Evolutionary conservation across 2,113 vertebrate genomes (phyloP).

Genomic region (Antidorcas marsupialis): DNA sequence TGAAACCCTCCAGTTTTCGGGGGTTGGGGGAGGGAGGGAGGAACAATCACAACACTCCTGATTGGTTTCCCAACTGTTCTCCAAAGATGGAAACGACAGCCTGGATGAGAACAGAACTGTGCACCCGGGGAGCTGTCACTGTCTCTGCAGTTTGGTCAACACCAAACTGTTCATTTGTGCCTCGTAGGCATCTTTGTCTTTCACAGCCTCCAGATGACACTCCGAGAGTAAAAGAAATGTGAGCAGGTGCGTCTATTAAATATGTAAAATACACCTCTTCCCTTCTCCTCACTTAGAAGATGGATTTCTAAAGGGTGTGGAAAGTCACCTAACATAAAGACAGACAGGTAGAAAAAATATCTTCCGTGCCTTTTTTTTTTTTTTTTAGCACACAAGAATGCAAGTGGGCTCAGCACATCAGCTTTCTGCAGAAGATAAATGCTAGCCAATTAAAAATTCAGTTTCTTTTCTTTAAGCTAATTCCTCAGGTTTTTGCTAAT

Average conservation of each 20-base stretch:
- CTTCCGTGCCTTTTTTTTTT: background rate
- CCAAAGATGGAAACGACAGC: background rate
- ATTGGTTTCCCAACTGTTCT: background rate
- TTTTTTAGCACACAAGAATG: constrained; percentile 4
- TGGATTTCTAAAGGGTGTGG: constrained; percentile 15
- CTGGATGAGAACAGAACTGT: background rate
- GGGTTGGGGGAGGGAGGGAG: no score
- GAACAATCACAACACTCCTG: background rate
- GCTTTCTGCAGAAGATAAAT: constrained; percentile 52
- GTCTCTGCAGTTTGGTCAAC: constrained; percentile 27
- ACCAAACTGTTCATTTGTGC: constrained; percentile 42
- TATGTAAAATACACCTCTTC: constrained; percentile 59
- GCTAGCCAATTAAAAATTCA: constrained; percentile 73
- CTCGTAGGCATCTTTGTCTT: constrained; percentile 48
- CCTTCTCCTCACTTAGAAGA: constrained; percentile 22
- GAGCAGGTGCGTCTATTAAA: constrained; percentile 69
- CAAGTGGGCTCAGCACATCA: constrained; percentile 11
- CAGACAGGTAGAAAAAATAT: constrained; percentile 45
- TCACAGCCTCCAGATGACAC: constrained; percentile 56
- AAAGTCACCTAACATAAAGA: constrained; percentile 55
- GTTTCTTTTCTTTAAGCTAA: constrained; percentile 72
- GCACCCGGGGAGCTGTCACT: constrained; percentile 18
- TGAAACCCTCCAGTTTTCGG: background rate
- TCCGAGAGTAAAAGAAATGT: background rate
- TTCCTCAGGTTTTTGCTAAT: constrained; percentile 80